A percentile compares a stretch with the other conserved stretches of the same genome.
Conservation (phyloP, 1,140 invertebrate species). For the Planococcus citri region DNA sequence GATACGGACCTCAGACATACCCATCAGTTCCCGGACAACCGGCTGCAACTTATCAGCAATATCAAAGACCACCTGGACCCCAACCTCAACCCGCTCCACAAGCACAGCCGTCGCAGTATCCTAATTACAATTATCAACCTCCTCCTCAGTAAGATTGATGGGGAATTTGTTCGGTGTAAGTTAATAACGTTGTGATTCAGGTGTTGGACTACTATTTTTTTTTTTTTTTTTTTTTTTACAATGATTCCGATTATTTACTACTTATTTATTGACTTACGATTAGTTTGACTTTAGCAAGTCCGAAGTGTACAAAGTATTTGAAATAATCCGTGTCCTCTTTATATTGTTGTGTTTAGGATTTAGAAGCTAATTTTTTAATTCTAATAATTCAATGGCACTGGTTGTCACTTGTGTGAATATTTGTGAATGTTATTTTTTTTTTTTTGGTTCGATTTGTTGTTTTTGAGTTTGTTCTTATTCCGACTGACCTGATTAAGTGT, state of each 20-base stretch:
- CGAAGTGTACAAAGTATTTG: background rate
- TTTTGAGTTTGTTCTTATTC: too few species aligned
- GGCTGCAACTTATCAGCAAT: background rate
- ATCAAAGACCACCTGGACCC: background rate
- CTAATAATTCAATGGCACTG: background rate
- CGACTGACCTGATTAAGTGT: too few species aligned
- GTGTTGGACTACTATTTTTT: background rate
- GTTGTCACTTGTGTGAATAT: background rate
- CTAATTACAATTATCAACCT: background rate
- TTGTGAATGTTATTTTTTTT: too few species aligned
- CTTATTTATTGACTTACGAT: background rate
- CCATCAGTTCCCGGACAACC: background rate
- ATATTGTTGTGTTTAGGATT: background rate
- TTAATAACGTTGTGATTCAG: too few species aligned
- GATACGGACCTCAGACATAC: constrained; percentile 9
- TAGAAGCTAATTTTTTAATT: too few species aligned
- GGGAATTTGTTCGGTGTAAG: too few species aligned
- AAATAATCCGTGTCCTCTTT: too few species aligned
- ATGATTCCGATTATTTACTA: background rate
- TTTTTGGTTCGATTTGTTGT: too few species aligned
- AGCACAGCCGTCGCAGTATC: background rate
- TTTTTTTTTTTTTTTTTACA: too few species aligned
- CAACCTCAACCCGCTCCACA: background rate
- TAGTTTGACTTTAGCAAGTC: too few species aligned
- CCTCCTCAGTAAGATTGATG: background rate